These are phyloP conservation scores for Solen grandis DNA, from an alignment of 1,140 invertebrate species.

Conservation along the genomic window DNA sequence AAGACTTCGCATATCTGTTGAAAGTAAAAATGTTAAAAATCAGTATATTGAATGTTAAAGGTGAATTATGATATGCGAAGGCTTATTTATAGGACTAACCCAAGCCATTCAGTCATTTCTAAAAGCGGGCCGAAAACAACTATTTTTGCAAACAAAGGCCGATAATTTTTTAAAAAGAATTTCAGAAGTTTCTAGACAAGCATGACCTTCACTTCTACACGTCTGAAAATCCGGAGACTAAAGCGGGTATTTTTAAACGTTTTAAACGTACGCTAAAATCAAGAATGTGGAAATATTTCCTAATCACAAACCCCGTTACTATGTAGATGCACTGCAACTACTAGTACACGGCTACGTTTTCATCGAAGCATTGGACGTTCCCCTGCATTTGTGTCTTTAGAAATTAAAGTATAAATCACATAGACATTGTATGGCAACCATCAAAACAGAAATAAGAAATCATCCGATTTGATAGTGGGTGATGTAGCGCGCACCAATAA, in stretches of 20 bases:
- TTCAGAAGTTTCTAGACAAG: background rate
- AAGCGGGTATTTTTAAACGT: slow-evolving; percentile 40
- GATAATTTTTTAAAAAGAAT: slow-evolving; percentile 9
- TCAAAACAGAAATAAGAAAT: background rate
- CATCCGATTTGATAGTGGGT: background rate
- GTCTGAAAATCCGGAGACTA: slow-evolving; percentile 22
- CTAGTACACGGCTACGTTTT: too few relatives aligned
- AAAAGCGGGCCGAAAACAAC: background rate
- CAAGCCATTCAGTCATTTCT: slow-evolving; percentile 1
- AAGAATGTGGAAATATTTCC: slow-evolving; percentile 47
- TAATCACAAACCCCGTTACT: background rate
- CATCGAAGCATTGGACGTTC: slow-evolving; percentile 8
- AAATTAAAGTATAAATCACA: slow-evolving; percentile 2
- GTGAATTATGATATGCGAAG: too few relatives aligned
- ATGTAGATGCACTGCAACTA: slow-evolving; percentile 35
- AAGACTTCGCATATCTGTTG: too few relatives aligned
- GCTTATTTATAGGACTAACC: too few relatives aligned
- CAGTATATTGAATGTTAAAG: too few relatives aligned
- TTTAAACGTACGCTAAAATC: slow-evolving; percentile 33
- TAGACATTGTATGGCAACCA: slow-evolving; percentile 1
- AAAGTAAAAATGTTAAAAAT: too few relatives aligned
- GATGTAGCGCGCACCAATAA: slow-evolving; percentile 40
- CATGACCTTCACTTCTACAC: slow-evolving; percentile 16
- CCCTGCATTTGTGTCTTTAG: slow-evolving; percentile 1
- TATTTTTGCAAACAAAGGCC: slow-evolving; percentile 13